Evolutionary conservation across 2,113 vertebrate species (phyloP), one percentile per base, ranked within the genome.

Genomic region (Cryptoleucopteryx plumbea): DNA sequence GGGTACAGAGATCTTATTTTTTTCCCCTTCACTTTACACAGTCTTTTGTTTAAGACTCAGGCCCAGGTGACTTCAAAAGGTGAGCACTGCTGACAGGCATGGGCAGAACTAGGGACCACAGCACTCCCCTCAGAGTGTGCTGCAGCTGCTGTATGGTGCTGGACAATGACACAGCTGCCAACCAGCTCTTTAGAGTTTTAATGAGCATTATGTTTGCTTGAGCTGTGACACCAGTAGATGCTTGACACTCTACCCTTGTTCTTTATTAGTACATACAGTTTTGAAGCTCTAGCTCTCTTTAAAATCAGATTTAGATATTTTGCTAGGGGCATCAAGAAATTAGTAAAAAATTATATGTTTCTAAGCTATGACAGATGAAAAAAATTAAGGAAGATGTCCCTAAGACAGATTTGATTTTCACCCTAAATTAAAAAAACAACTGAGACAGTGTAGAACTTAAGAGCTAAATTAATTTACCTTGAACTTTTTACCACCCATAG

Each of bases 401-500:
- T 75, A 25, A 42, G 56, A 42, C 45, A 18, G n/a, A 18, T 50
- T 47, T 62, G 26, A 61, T 82, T 82, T 89, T n/a, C 17, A 34
- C 34, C 16, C 43, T 5, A 20, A 74, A 71, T 26, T 45, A 62
- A 59, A 68, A 36, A 36, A 11, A 22, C 23, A 53, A 7, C 16
- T 20, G 19, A 66, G 40, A 79, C 34, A 75, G 45, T 7, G 32
- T 22, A 78, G 42, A 93, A 63, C 29, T 79, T 58, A 48, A 45
- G 15, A 34, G 40, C 34, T 78, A 70, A n/a, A 18, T 22, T 78
- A 26, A 42, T 97, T 98, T 94, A 99, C 99, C 99, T 99, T 99
- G 97, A 99, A 99, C 82, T 98, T 99, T 98, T 98, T 99, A 47
- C 99, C 99, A n/a, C 98, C 98, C n/a, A 99, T 97, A 81, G 99